Evolutionary conservation across 2,113 vertebrate genomes (phyloP), one percentile per base, ranked within the genome.

Genomic region (Camelus dromedarius): DNA sequence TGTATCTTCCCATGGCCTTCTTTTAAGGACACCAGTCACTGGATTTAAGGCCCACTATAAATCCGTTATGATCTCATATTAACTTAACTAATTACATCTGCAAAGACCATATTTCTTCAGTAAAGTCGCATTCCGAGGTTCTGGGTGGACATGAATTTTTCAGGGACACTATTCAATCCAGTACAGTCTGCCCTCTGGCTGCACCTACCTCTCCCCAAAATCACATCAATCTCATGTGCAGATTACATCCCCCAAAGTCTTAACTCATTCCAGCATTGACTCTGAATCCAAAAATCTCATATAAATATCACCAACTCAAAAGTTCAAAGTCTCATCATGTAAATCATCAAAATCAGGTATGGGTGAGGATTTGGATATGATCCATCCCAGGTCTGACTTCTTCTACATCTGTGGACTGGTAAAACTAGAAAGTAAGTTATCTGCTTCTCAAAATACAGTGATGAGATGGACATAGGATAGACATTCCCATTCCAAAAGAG

Each of bases 81-180:
- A 72, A 87, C 26, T 83, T 88, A 91, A 93, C 8, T 70, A 54
- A 91, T 80, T 82, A 90, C 12, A 38, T 56, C 50, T 72, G 64
- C 79, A 66, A 91, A 92, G 46, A 82, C 24, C 38, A 26, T 73
- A 38, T 79, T 93, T 82, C 66, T 92, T 92, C 95, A 86, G 62
- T 89, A 94, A 85, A 38, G 72, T 67, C 77, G 79, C 26, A 93
- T 88, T 91, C 87, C 79, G 54, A 56, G 22, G 30, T 93, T 87
- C 64, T 77, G 9, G 7, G 22, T 81, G 24, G 24, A 79, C 54
- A 82, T 30, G 26, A 81, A 54, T 24, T 70, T 73, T 86, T 56
- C 20, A 67, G 35, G 14, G 50, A 72, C 20, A 77, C 4, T 70
- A 20, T 72, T 96, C 9, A 86, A 83, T 30, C 30, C 11, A 62